Evolutionary conservation across 2,113 vertebrate genomes (phyloP).

Genomic region (Neotoma lepida): DNA sequence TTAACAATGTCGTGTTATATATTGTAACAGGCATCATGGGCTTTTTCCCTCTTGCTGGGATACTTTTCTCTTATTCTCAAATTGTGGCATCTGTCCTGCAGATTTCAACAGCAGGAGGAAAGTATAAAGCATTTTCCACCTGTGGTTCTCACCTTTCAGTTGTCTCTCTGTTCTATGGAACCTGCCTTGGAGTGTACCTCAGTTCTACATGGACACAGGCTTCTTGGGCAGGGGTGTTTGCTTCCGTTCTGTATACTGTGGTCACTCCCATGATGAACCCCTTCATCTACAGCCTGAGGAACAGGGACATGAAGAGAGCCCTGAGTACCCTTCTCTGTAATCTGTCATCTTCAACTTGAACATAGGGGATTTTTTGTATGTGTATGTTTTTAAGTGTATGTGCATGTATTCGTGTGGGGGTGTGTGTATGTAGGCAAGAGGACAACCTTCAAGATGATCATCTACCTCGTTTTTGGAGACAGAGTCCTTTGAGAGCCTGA

Average conservation of each 20-base stretch:
- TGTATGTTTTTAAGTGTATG: not conserved
- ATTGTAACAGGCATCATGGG: slow-evolving; percentile 19
- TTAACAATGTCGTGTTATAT: slow-evolving; percentile 20
- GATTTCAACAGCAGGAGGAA: not conserved
- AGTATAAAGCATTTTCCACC: slow-evolving; percentile 5
- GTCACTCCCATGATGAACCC: slow-evolving; percentile 12
- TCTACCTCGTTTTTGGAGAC: not conserved
- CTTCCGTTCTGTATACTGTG: not conserved
- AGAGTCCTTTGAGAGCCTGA: not conserved
- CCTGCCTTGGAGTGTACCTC: slow-evolving; percentile 49
- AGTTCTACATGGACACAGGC: not conserved
- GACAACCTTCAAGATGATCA: not conserved
- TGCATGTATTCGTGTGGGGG: not conserved
- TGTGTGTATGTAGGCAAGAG: not conserved
- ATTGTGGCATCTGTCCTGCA: slow-evolving; percentile 54
- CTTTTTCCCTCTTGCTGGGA: not conserved
- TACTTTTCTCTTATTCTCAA: slow-evolving; percentile 42
- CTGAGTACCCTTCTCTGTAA: not conserved
- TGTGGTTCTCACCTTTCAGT: not conserved
- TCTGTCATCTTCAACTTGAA: not conserved
- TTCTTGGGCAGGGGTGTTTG: not conserved
- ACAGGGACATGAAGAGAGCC: slow-evolving; percentile 17
- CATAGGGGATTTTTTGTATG: not conserved
- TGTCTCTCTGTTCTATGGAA: slow-evolving; percentile 61
- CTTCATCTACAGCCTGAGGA: slow-evolving; percentile 5